Conservation (phyloP, 2,113 vertebrate species). For the Protobothrops flavoviridis region DNA sequence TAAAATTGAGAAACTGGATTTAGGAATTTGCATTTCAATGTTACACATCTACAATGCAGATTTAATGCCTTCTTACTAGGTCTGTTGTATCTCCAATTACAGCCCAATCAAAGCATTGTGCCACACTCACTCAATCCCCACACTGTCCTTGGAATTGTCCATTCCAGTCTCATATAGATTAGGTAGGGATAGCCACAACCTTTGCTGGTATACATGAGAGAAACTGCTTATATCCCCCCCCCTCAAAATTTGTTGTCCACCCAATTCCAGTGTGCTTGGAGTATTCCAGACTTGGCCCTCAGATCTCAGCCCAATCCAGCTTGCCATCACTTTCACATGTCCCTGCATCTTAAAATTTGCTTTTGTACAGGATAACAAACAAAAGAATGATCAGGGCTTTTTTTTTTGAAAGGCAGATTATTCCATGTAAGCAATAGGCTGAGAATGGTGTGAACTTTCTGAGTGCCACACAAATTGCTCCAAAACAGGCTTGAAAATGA, state of each 20-base stretch:
- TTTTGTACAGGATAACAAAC: neutral
- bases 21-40: neutral
- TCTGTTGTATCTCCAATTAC: neutral
- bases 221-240: neutral
- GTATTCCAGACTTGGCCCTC: neutral
- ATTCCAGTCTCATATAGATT: neutral
- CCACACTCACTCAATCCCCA: neutral
- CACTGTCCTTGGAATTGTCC: neutral
- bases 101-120: neutral
- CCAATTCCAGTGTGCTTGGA: neutral
- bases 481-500: neutral
- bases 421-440: neutral
- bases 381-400: neutral
- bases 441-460: neutral
- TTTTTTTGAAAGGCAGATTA: neutral
- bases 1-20: neutral
- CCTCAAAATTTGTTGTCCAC: neutral
- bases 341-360: neutral
- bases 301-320: neutral
- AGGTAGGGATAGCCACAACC: neutral
- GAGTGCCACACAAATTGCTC: neutral
- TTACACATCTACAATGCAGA: neutral
- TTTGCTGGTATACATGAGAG: neutral
- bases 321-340: neutral
- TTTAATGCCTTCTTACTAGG: neutral